Evolutionary conservation across 2,113 vertebrate species (phyloP), one percentile per base, ranked within the genome.

Genomic region (Paralichthys olivaceus): DNA sequence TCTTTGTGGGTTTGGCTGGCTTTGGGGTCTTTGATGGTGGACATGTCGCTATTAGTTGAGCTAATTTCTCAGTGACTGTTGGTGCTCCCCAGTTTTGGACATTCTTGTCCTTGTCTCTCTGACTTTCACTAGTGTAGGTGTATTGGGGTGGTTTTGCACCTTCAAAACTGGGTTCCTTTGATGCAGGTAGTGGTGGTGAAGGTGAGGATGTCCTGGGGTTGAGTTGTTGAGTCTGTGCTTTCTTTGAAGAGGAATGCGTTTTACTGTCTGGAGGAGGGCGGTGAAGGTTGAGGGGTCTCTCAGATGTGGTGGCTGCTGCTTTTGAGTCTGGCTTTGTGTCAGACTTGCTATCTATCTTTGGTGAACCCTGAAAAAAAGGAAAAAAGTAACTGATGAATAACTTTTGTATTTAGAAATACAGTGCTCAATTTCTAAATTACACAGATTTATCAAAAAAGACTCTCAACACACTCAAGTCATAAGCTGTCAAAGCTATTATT

Each of bases 1-100:
- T 77, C 70, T 95, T 95, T 45, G 89, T 63, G 8, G 92, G 92
- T 94, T 97, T 98, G 34, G 76, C 74, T 63, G 94, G 94, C 92
- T 98, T 99, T 91, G 96, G 95, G 92, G 95, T 96, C 95, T 99
- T 99, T 75, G 96, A 93, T 66, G 96, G 96, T 68, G 97, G 97
- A 86, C 98, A 98, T 66, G 96, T 98, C 54, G 96, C 97, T 84
- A 99, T 98, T 53, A 99, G 97, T 40, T 98, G 96, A 70, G 97
- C 97, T 87, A 99, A 90, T 88, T 99, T 99, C 80, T 98, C 97
- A 26, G 96, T 97, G 49, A 98, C 96, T 0, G 95, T 96, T 19
- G 96, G 94, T 7, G 95, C 84, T 57, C 96, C 93, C 92, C 97
- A 97, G 0, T 94, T 96, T 67, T 91, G 84, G 72, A 74, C 65